Conservation (phyloP, 37 sponge, comb jelly and placozoan genomes). For the Chondrilla cf. caribensis region DNA sequence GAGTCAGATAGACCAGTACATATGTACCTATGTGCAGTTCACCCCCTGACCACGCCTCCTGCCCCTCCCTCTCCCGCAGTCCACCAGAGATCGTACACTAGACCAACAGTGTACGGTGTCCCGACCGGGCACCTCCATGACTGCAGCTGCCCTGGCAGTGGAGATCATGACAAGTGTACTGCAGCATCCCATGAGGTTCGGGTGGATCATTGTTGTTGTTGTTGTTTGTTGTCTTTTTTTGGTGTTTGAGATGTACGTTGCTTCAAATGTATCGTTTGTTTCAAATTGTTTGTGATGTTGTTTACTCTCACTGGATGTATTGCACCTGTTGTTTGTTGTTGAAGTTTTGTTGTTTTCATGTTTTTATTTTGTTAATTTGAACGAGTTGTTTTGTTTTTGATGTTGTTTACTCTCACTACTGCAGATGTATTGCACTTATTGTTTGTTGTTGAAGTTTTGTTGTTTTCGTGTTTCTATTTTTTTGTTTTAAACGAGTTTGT, state of each 20-base stretch:
- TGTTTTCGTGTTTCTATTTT: too few relatives aligned
- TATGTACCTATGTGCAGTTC: not conserved
- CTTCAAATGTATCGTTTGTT: too few relatives aligned
- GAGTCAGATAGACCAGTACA: conserved; percentile 8
- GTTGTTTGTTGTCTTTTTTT: too few relatives aligned
- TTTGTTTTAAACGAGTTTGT: too few relatives aligned
- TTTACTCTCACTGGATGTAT: conserved; percentile 13
- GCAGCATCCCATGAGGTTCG: conserved; percentile 55
- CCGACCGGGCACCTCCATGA: conserved; percentile 92
- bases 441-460: too few relatives aligned
- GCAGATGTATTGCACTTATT: too few relatives aligned
- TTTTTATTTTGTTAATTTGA: too few relatives aligned
- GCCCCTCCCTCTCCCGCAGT: conserved; percentile 64
- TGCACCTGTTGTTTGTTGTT: conserved; percentile 26
- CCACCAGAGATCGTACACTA: conserved; percentile 92
- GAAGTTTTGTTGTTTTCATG: too few relatives aligned
- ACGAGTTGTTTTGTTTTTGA: too few relatives aligned
- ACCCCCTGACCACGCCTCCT: not conserved
- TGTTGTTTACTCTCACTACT: too few relatives aligned
- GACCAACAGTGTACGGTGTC: conserved; percentile 99
- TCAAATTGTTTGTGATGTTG: too few relatives aligned
- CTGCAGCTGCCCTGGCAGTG: conserved; percentile 87
- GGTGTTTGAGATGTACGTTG: too few relatives aligned
- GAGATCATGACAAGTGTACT: conserved; percentile 84
- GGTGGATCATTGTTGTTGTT: not conserved